phyloP scores from a whole-genome alignment of 2,113 vertebrate species.

The Paradoxurus hermaphroditus region DNA sequence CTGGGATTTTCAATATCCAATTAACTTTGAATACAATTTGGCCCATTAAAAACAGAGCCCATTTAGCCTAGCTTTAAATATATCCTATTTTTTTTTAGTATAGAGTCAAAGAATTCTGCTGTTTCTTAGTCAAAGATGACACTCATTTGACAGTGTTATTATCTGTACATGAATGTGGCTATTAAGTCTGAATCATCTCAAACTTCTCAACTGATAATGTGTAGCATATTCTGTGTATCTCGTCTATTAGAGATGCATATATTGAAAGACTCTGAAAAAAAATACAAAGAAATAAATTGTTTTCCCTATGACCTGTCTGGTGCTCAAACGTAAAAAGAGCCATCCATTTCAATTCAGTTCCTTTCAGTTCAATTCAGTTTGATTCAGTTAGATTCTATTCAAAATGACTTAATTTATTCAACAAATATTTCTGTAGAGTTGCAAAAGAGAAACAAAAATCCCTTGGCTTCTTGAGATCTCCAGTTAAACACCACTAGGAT shows the following conservation, averaged over 20 bases:
- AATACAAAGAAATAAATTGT: not conserved
- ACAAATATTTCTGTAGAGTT: not conserved
- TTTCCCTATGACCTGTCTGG: not conserved
- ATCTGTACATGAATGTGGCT: slow-evolving; percentile 36
- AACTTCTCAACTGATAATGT: slow-evolving; percentile 7
- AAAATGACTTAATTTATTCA: slow-evolving; percentile 8
- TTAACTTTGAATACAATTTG: no score
- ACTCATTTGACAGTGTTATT: slow-evolving; percentile 50
- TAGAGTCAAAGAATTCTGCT: slow-evolving; percentile 35
- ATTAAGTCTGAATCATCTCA: slow-evolving; percentile 39
- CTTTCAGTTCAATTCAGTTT: not conserved
- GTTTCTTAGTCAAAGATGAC: slow-evolving; percentile 59
- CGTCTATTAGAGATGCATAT: not conserved
- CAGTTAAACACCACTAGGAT: not conserved
- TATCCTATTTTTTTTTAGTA: no score
- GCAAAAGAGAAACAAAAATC: not conserved
- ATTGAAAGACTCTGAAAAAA: slow-evolving; percentile 26
- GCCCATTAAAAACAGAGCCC: no score
- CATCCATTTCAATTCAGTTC: not conserved
- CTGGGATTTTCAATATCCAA: no score
- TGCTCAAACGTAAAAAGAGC: not conserved
- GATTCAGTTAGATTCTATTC: not conserved
- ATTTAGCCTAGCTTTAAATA: no score
- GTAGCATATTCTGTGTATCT: not conserved
- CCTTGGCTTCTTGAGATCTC: not conserved